Percentiles rank a stretch among this genome's conserved stretches.
Evolutionary conservation across 1,140 invertebrate species (phyloP).

Genomic region (Drosophila nebulosa): DNA sequence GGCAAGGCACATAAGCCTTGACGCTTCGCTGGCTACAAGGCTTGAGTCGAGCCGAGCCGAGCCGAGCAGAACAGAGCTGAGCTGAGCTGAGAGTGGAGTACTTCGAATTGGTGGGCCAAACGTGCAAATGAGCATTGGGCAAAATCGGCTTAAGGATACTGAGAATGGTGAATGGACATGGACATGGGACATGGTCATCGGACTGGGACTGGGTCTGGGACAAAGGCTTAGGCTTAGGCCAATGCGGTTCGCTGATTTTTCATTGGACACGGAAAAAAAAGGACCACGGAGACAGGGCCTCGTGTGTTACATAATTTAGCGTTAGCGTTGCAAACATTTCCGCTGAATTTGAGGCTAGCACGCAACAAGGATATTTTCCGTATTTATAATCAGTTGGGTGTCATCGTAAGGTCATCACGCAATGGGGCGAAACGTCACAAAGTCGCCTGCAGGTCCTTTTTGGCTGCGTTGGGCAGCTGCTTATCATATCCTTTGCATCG

Average conservation of each 20-base stretch:
- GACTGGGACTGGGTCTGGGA: not conserved
- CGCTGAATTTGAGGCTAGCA: slow-evolving; percentile 68
- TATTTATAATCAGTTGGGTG: slow-evolving; percentile 74
- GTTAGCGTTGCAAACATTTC: slow-evolving; percentile 71
- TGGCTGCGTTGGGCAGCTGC: not conserved
- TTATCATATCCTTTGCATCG: slow-evolving; percentile 65
- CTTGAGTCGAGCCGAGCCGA: too few species aligned
- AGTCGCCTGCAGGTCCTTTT: slow-evolving; percentile 16
- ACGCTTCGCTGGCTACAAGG: slow-evolving; percentile 55
- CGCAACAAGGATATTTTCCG: slow-evolving; percentile 64
- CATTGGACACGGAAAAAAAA: slow-evolving; percentile 27
- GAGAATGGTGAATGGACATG: slow-evolving; percentile 24
- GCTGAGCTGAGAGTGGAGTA: not conserved
- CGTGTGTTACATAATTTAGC: slow-evolving; percentile 76
- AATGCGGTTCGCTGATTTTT: slow-evolving; percentile 73
- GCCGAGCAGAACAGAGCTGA: too few species aligned
- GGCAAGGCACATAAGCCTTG: slow-evolving; percentile 67
- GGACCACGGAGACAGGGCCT: not conserved
- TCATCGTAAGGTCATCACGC: slow-evolving; percentile 79
- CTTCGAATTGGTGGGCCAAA: slow-evolving; percentile 20
- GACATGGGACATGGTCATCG: slow-evolving; percentile 11
- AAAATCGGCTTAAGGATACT: slow-evolving; percentile 70
- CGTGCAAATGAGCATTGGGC: slow-evolving; percentile 68
- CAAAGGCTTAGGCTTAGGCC: slow-evolving; percentile 64
- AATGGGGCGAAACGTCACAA: slow-evolving; percentile 47